Evolutionary conservation across 2,113 vertebrate genomes (phyloP).

Genomic region (Emydura subglobosa): DNA sequence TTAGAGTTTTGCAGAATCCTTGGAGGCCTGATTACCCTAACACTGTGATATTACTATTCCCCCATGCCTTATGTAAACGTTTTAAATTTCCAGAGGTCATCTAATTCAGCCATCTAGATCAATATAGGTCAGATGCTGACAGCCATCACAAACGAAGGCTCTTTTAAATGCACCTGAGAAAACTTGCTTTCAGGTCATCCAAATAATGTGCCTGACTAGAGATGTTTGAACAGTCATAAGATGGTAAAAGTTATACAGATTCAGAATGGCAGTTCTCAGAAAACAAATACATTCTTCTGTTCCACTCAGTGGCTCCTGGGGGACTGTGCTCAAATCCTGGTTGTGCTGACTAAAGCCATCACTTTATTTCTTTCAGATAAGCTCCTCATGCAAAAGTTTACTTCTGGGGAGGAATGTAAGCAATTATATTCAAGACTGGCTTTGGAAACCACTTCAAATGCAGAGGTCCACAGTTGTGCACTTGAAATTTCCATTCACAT

Average conservation of each 20-base stretch:
- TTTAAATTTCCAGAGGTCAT: constrained; percentile 3
- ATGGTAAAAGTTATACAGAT: constrained; percentile 4
- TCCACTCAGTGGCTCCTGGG: not conserved
- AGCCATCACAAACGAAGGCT: not conserved
- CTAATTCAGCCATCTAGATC: not conserved
- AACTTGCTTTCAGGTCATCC: not conserved
- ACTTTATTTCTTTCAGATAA: not conserved
- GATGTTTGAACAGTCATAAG: not conserved
- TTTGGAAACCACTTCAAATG: not conserved
- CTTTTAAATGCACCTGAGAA: not conserved
- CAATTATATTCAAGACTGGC: not conserved
- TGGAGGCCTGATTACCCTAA: not conserved
- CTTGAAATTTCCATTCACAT: not conserved
- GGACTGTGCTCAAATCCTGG: not conserved
- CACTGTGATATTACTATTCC: not conserved
- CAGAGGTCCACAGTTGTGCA: not conserved
- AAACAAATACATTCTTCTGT: not conserved
- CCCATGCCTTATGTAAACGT: not conserved
- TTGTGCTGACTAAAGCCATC: not conserved
- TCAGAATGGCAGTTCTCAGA: constrained; percentile 6
- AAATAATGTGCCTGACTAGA: not conserved
- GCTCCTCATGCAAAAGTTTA: not conserved
- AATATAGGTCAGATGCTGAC: not conserved
- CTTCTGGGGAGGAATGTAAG: not conserved
- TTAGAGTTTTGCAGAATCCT: not conserved